Conservation (phyloP, 2,113 vertebrate species). For the Oryzias melastigma region DNA sequence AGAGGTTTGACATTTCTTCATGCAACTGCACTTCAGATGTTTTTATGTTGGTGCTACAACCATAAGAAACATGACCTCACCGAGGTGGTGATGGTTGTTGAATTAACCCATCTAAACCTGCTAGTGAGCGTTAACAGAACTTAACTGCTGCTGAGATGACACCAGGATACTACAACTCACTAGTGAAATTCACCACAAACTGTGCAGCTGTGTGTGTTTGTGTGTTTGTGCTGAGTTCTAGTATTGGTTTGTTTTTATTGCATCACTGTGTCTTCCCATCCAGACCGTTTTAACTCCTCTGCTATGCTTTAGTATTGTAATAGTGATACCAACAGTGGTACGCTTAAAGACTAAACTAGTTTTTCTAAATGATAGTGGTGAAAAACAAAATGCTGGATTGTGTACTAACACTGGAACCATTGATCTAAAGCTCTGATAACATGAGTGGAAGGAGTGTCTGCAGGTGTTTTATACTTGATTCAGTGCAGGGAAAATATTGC, state of each 20-base stretch:
- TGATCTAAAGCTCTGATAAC: conserved; percentile 15
- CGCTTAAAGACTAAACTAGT: conserved; percentile 23
- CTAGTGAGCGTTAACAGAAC: too few species aligned
- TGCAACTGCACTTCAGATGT: too few species aligned
- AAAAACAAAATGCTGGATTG: conserved; percentile 35
- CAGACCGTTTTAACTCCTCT: conserved; percentile 23
- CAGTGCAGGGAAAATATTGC: conserved; percentile 21
- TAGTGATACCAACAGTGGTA: conserved; percentile 53
- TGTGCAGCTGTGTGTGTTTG: conserved; percentile 27
- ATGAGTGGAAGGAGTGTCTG: conserved; percentile 3
- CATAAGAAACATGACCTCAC: too few species aligned
- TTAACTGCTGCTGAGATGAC: neutral
- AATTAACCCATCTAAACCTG: too few species aligned
- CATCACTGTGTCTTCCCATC: conserved; percentile 60
- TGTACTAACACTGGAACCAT: conserved; percentile 49
- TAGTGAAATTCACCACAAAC: conserved; percentile 34
- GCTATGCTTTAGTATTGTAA: conserved; percentile 35
- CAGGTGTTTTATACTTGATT: conserved; percentile 37
- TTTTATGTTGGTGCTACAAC: too few species aligned
- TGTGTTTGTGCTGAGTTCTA: conserved; percentile 16
- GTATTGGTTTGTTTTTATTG: conserved; percentile 29
- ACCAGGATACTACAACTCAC: conserved; percentile 29
- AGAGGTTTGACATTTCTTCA: too few species aligned
- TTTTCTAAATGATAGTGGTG: conserved; percentile 4
- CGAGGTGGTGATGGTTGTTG: too few species aligned